Evolutionary conservation across 2,113 vertebrate genomes (phyloP), one percentile per base, ranked within the genome.

Genomic region (Psophia crepitans): DNA sequence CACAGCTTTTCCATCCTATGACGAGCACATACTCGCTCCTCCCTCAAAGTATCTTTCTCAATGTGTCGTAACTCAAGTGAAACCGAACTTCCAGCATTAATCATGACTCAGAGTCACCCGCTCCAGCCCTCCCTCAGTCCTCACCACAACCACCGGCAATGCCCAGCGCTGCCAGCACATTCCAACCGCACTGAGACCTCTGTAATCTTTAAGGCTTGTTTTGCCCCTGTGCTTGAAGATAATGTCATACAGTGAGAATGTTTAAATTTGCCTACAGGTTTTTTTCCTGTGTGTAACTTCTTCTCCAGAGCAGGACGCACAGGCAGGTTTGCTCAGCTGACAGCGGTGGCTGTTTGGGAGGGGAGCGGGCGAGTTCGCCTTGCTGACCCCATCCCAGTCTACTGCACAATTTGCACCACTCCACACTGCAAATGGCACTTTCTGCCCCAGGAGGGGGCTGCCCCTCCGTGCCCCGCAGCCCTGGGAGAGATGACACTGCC

Each of bases 361-460:
- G 49, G 8, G 41, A 28, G 44, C 49, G 9, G 53, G 32, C 0
- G 2, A 19, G 53, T 3, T 3, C 1, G n/a, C 30, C 64, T 28
- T 7, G 43, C 43, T 17, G 66, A 35, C 91, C 77, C 9, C 64
- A 15, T 1, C 12, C 43, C 75, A 18, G 41, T 6, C 26, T 1
- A 8, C 2, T 0, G 14, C 12, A 18, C 57, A 7, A 1, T 2
- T 1, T 2, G 11, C 7, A 6, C 33, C 23, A 4, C 17, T 51
- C 32, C 28, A 49, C 24, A 30, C 49, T 3, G 6, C 5, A 64
- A 58, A 49, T 0, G 2, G 8, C 19, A 23, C 8, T 32, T 58
- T 46, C 14, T 39, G 14, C 21, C 53, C 5, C 78, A 23, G n/a
- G 51, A 37, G 14, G 6, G 41, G 76, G 58, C 71, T 41, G 77